Base-by-base conservation (phyloP, 2,888 invertebrate genomes). In the Andrena hattorfiana region DNA sequence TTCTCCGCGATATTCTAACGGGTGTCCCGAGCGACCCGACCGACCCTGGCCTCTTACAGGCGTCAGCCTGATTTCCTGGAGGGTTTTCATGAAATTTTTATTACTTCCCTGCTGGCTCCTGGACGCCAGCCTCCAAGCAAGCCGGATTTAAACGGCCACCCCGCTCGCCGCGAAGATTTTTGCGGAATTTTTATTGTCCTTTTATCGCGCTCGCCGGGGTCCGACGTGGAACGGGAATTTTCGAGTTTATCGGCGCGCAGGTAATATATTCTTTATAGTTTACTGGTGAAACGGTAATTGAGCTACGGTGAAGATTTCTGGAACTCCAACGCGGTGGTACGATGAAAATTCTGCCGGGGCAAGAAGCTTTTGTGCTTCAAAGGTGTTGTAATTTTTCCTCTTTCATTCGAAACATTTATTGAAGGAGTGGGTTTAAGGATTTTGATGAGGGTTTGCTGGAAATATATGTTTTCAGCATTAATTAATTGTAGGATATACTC, bases 1-100 rank as follows among this genome's bases (percentile, higher is more conserved):
- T 89, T 86, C 85, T 88, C 73, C 84, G 88, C 88, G 87, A 87
- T 85, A 81, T 81, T 89, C 87, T 89, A 89, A 87, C 89, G 88
- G 86, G 89, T 88, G 88, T 71, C 77, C 72, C 59, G 59, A 23
- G 10, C 6, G n/a, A 7, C 20, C 16, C 20, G 35, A 32, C n/a
- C 3, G 13, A n/a, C 28, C 23, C 0, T 1, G 16, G 20, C 16
- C 10, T 56, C 42, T 35, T 20, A 70, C 32, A 60, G 70, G 74
- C 56, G 70, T 54, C 69, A 20, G 23, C 74, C 49, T 16, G 68
- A 69, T 76, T 48, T 5, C n/a, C 2, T n/a, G 30, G 8, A 67
- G 32, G 16, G 26, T 68, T 78, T 75, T 26, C 30, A 16, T 23
- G 32, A 49, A 63, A 48, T 23, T 63, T 75, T 69, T 69, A 63